Percentiles rank a stretch among this genome's conserved stretches.
Conservation (phyloP, 2,797 vertebrate species). For the Phalanger gymnotis region DNA sequence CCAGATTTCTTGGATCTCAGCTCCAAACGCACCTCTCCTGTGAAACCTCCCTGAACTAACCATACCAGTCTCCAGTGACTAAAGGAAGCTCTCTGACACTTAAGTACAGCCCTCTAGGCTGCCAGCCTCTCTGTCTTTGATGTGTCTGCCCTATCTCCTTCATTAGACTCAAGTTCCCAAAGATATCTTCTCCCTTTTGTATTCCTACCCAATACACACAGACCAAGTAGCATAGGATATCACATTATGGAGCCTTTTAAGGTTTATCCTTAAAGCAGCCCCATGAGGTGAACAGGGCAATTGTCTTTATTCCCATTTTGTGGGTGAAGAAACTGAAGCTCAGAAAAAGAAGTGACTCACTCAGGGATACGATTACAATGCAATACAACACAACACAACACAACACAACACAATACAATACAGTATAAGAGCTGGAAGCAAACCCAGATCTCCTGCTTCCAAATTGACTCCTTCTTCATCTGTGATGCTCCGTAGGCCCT, state of each 20-base stretch:
- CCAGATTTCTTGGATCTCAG: rapidly evolving
- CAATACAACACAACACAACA: not conserved
- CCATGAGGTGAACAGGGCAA: not conserved
- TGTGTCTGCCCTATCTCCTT: not conserved
- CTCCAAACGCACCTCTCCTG: not conserved
- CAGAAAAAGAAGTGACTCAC: not conserved
- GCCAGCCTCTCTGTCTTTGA: not conserved
- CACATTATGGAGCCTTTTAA: not conserved
- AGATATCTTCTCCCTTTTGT: not conserved
- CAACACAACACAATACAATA: too few relatives aligned
- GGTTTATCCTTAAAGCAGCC: not conserved
- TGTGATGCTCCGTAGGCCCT: rapidly evolving
- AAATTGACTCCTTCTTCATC: not conserved
- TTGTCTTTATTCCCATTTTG: not conserved
- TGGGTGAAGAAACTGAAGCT: not conserved
- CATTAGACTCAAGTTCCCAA: not conserved
- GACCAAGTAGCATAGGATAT: not conserved
- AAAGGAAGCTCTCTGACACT: not conserved
- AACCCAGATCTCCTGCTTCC: not conserved
- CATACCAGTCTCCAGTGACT: not conserved
- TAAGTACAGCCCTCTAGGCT: not conserved
- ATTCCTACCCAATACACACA: not conserved
- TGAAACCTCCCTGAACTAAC: not conserved
- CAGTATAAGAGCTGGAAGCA: not conserved
- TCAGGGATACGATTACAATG: not conserved